A percentile compares a stretch with the other conserved stretches of the same genome.
phyloP scores from a whole-genome alignment of 2,113 vertebrate species.

The Cyprinodon variegatus region DNA sequence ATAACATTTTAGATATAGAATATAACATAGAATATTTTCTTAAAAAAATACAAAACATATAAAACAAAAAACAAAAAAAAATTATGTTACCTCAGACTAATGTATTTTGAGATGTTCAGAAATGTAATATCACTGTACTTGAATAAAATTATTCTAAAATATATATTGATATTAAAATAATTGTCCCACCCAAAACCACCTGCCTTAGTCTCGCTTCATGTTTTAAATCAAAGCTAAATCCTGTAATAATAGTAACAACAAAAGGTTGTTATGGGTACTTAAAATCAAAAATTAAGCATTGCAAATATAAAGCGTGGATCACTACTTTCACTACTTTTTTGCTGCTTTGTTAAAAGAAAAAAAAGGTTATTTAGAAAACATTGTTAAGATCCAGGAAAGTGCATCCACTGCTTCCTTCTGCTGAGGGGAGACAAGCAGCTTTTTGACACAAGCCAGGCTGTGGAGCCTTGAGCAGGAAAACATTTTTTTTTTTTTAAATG shows the following conservation, averaged over 20 bases:
- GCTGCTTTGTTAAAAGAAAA: not conserved
- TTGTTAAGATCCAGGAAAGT: not conserved
- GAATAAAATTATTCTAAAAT: too few relatives aligned
- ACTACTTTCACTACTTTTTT: constrained; percentile 10
- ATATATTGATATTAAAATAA: too few relatives aligned
- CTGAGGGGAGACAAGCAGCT: constrained; percentile 15
- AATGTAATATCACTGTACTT: too few relatives aligned
- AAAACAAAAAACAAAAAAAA: too few relatives aligned
- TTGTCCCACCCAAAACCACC: too few relatives aligned
- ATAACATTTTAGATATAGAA: too few relatives aligned
- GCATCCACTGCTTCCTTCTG: constrained; percentile 34
- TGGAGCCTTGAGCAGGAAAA: constrained; percentile 58
- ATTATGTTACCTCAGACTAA: too few relatives aligned
- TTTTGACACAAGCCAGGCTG: constrained; percentile 63
- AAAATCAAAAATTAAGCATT: constrained; percentile 16
- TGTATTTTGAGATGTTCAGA: too few relatives aligned
- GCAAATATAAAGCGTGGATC: not conserved
- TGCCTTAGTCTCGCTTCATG: too few relatives aligned
- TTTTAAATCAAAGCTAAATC: not conserved
- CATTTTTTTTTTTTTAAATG: constrained; percentile 75
- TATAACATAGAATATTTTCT: too few relatives aligned
- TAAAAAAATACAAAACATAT: too few relatives aligned
- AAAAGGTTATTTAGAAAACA: constrained; percentile 38
- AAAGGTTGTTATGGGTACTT: constrained; percentile 6
- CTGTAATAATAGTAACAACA: not conserved